Evolutionary conservation across 2,888 invertebrate genomes (phyloP).

Genomic region (Caenorhabditis uteleia): DNA sequence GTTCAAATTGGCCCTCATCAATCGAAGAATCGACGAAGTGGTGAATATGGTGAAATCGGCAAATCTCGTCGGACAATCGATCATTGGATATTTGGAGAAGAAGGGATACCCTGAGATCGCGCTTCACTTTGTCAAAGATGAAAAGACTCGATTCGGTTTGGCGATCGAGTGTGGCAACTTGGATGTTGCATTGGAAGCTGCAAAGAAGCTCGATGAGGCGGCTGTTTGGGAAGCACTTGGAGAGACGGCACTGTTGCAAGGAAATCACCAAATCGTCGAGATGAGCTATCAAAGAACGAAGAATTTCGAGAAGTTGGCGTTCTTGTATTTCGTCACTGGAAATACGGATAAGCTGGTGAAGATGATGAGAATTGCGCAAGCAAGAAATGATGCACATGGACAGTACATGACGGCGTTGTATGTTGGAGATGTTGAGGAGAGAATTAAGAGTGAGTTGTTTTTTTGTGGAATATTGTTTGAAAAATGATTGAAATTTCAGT

Average conservation of each 20-base stretch:
- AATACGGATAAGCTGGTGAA: conserved; percentile 94
- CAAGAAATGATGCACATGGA: conserved; percentile 92
- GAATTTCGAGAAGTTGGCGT: conserved; percentile 97
- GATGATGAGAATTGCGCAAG: conserved; percentile 99
- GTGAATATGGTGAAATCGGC: conserved; percentile 86
- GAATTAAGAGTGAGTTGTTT: conserved; percentile 78
- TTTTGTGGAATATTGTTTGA: not conserved
- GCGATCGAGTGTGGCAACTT: conserved; percentile 98
- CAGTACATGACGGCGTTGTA: conserved; percentile 94
- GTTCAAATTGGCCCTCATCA: conserved; percentile 94
- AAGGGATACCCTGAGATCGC: conserved; percentile 98
- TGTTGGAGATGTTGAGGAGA: conserved; percentile 88
- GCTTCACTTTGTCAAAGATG: conserved; percentile 97
- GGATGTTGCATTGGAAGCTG: conserved; percentile 92
- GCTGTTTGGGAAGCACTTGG: conserved; percentile 94
- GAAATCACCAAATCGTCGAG: conserved; percentile 80
- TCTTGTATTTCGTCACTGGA: conserved; percentile 93
- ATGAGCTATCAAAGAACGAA: conserved; percentile 99
- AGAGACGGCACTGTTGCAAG: conserved; percentile 89
- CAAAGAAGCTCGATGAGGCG: conserved; percentile 90
- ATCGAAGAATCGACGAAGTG: conserved; percentile 89
- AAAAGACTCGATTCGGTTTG: conserved; percentile 88
- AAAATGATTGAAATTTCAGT: conserved; percentile 71
- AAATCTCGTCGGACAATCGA: conserved; percentile 95
- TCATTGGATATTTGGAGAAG: conserved; percentile 96